A percentile compares a stretch with the other conserved stretches of the same genome.
Evolutionary conservation across 2,797 vertebrate species (phyloP).

Genomic region (Galaxias olidus): DNA sequence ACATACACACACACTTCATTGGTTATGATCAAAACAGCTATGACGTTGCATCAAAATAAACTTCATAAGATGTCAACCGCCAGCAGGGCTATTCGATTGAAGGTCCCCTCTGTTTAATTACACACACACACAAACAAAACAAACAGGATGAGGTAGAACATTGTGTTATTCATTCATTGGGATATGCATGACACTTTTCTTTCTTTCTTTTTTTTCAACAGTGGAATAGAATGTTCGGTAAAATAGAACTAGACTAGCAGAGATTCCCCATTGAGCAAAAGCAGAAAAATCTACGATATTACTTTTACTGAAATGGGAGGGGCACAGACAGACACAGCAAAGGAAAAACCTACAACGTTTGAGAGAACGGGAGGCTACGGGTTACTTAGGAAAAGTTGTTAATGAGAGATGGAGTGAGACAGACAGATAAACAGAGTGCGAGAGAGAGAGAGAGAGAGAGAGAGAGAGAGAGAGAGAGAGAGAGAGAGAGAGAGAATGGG

Average conservation of each 20-base stretch:
- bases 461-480: conserved; percentile 15
- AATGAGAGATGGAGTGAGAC: conserved; percentile 18
- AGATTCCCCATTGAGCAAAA: no score
- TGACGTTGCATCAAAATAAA: no score
- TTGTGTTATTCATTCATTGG: background rate
- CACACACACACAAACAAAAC: background rate
- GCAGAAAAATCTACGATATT: background rate
- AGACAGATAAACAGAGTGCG: conserved; percentile 28
- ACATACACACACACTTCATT: background rate
- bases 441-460: conserved; percentile 3
- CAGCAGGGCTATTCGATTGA: background rate
- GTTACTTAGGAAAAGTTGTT: conserved; percentile 8
- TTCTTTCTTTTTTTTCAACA: no score
- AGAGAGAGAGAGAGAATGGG: conserved; percentile 10
- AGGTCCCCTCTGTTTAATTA: background rate
- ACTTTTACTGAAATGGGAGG: conserved; percentile 16
- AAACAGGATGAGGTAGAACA: background rate
- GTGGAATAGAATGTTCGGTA: no score
- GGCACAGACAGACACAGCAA: conserved; percentile 17
- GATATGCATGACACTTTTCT: background rate
- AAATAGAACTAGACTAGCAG: no score
- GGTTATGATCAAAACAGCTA: background rate
- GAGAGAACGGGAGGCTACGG: conserved; percentile 25
- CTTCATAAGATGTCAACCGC: background rate
- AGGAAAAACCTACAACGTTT: conserved; percentile 16